Percentiles rank a stretch among this genome's conserved stretches.
phyloP scores from a whole-genome alignment of 2,113 vertebrate species.

The Mus pahari region DNA sequence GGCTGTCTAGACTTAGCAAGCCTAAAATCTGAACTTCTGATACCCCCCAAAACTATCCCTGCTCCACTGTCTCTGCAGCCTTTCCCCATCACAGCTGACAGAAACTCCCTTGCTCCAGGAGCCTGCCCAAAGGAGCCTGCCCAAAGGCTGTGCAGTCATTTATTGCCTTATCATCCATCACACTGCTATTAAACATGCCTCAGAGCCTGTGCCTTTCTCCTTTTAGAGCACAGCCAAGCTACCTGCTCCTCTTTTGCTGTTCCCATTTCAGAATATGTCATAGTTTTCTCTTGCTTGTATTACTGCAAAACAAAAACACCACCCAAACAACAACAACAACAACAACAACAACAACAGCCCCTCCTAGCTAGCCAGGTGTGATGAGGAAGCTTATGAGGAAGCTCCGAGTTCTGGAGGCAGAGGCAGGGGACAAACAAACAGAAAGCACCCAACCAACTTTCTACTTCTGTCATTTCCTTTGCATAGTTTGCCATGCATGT shows the following conservation, averaged over 20 bases:
- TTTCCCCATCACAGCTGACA: not conserved
- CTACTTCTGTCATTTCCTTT: not conserved
- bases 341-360: not conserved
- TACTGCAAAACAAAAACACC: not conserved
- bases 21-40: constrained; percentile 22
- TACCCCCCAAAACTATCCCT: not conserved
- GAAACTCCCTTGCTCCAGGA: not conserved
- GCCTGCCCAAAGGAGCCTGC: not conserved
- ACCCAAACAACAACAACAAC: no score
- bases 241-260: not conserved
- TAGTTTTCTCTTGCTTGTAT: not conserved
- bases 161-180: not conserved
- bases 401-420: not conserved
- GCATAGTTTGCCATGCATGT: not conserved
- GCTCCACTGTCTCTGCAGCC: not conserved
- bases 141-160: not conserved
- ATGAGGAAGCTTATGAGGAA: not conserved
- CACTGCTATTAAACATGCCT: not conserved
- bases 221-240: not conserved
- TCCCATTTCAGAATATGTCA: not conserved
- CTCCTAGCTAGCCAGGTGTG: not conserved
- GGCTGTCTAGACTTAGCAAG: constrained; percentile 58
- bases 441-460: not conserved
- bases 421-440: not conserved
- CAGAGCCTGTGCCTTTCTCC: not conserved